Evolutionary conservation across 1,140 invertebrate species (phyloP).

Genomic region (Limonius californicus): DNA sequence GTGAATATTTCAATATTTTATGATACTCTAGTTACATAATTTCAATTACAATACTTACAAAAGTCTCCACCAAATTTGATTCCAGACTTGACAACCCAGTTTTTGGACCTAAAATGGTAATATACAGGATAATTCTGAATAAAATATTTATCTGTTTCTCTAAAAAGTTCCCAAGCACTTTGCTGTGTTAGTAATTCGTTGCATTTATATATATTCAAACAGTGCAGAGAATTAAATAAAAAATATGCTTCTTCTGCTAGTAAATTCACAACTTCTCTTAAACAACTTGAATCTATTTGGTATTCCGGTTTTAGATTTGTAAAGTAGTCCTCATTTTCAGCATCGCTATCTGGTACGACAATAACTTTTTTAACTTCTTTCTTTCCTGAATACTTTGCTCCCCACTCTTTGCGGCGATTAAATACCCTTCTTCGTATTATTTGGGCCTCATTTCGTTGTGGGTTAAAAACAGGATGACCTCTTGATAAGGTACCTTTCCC

Average conservation of each 20-base stretch:
- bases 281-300: conserved; percentile 55
- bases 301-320: conserved; percentile 56
- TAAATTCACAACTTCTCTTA: conserved; percentile 62
- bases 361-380: conserved; percentile 49
- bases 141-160: conserved; percentile 59
- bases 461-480: conserved; percentile 30
- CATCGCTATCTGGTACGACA: conserved; percentile 62
- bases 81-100: conserved; percentile 85
- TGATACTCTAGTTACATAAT: too few species aligned
- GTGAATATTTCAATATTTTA: too few species aligned
- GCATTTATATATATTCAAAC: conserved; percentile 62
- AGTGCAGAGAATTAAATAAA: conserved; percentile 68
- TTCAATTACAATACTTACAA: conserved; percentile 68
- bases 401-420: conserved; percentile 12
- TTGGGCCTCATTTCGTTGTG: not conserved
- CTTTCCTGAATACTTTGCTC: conserved; percentile 12
- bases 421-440: conserved; percentile 28
- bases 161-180: conserved; percentile 63
- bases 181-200: conserved; percentile 54
- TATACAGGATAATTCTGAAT: conserved; percentile 75
- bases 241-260: conserved; percentile 78
- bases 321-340: conserved; percentile 62
- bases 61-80: conserved; percentile 87
- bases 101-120: conserved; percentile 82
- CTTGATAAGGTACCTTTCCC: conserved; percentile 58